A percentile compares a stretch with the other conserved stretches of the same genome.
Evolutionary conservation across 2,888 invertebrate species (phyloP).

Genomic region (Cinara cedri): DNA sequence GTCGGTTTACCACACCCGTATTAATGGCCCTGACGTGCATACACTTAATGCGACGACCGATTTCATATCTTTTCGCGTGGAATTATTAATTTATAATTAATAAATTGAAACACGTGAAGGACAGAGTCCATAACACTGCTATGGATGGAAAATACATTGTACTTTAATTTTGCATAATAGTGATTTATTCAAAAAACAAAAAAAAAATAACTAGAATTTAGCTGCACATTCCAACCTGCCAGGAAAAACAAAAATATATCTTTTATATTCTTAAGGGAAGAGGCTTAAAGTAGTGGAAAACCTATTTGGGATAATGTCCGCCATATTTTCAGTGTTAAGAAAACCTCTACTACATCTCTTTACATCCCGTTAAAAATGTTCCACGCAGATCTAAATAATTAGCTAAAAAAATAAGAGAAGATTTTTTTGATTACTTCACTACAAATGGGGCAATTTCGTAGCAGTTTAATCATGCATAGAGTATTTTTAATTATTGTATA

Average conservation of each 20-base stretch:
- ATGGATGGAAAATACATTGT: too few species aligned
- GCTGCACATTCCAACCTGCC: slow-evolving; percentile 3
- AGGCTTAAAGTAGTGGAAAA: neutral
- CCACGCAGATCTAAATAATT: slow-evolving; percentile 12
- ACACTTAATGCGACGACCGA: too few species aligned
- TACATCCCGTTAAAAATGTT: slow-evolving; percentile 21
- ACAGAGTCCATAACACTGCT: too few species aligned
- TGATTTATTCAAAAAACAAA: slow-evolving; percentile 6
- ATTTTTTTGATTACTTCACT: slow-evolving; percentile 12
- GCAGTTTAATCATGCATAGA: slow-evolving; percentile 9
- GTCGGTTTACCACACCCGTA: too few species aligned
- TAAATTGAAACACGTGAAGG: too few species aligned
- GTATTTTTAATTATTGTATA: too few species aligned
- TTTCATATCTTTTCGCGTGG: too few species aligned
- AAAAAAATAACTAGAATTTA: slow-evolving; percentile 10
- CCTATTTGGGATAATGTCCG: slow-evolving; percentile 14
- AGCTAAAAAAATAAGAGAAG: slow-evolving; percentile 17
- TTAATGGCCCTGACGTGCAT: too few species aligned
- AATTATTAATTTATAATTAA: too few species aligned
- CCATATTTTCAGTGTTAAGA: slow-evolving; percentile 9
- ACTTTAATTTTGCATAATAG: slow-evolving; percentile 11
- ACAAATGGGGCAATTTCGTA: slow-evolving; percentile 13
- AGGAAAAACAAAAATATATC: neutral
- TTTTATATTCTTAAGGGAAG: neutral
- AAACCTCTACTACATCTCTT: slow-evolving; percentile 6